Base-by-base conservation (phyloP, 1,140 invertebrate species). In the Teleogryllus occipitalis region DNA sequence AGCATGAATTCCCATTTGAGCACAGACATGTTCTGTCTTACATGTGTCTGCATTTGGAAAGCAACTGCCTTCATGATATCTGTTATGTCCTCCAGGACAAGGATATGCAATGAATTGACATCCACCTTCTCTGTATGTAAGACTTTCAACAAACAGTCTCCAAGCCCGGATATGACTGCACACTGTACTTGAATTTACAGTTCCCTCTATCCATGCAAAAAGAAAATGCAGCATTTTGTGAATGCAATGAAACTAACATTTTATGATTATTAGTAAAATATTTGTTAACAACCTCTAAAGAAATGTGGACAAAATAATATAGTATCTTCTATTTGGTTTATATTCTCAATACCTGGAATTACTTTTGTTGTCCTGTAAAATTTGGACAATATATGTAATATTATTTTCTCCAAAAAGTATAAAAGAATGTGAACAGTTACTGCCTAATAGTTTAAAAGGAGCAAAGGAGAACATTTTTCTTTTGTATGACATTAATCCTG, bases 81-180 rank as follows among this genome's bases (percentile, higher is more conserved):
- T 84, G 8, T 82, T 81, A 21, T 82, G 83, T 7, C 87, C 86
- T 49, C 84, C 83, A 4, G 84, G 83, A 82, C 88, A 89, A 0
- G 87, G 86, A 84, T 87, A 89, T 1, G 86, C 86, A 10, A 81
- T 83, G 79, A 89, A 89, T 78, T 86, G 85, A 81, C 88, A 89
- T 8, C 83, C 82, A 6, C 54, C 46, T 78, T 77, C 8, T 4
- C 82, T 10, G 72, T 54, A 76, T 83, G 75, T 49, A 15, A 87
- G 78, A 21, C 84, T 83, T 82, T 87, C 87, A 27, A 84, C 75
- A 81, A 84, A 87, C 7, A 87, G 78, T 46, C 84, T 81, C 79
- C 83, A 86, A 3, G 87, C 85, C 74, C 87, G 76, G 27, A 85
- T 80, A 79, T 87, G 87, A 79, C 86, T 87, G 79, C 87, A 87